Evolutionary conservation across 2,888 invertebrate species (phyloP).

Genomic region (Phyto melanocephala): DNA sequence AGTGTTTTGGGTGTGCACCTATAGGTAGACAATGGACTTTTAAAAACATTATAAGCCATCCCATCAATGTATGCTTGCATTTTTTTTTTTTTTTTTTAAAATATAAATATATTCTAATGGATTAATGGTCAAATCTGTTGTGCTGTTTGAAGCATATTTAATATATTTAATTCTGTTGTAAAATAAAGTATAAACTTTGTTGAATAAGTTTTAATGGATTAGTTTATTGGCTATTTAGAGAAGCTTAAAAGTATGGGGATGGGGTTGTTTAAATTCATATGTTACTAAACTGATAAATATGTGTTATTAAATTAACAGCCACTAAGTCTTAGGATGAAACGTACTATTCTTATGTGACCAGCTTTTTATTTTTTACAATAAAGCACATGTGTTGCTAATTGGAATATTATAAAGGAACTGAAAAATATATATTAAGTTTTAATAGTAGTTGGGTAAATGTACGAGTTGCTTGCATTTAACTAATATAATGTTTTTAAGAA

Average conservation of each 20-base stretch:
- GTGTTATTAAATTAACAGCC: no score
- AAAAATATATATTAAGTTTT: no score
- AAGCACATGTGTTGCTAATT: no score
- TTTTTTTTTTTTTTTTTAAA: background rate
- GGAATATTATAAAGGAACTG: no score
- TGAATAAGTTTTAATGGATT: background rate
- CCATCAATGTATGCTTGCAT: background rate
- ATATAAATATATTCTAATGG: background rate
- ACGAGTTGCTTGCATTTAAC: no score
- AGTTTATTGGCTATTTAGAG: background rate
- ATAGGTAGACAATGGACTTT: conserved; percentile 26
- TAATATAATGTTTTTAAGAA: no score
- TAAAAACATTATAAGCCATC: background rate
- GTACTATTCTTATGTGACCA: no score
- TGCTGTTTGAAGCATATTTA: background rate
- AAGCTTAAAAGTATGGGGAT: background rate
- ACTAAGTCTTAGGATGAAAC: no score
- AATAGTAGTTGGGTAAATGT: no score
- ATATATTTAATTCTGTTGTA: background rate
- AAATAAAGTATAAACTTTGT: background rate
- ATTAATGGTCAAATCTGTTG: background rate
- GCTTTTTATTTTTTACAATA: no score
- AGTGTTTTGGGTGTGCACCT: background rate
- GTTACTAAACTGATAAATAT: no score
- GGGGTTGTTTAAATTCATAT: no score